phyloP scores from a whole-genome alignment of 2,888 invertebrate genomes.

The Synanthedon vespiformis region DNA sequence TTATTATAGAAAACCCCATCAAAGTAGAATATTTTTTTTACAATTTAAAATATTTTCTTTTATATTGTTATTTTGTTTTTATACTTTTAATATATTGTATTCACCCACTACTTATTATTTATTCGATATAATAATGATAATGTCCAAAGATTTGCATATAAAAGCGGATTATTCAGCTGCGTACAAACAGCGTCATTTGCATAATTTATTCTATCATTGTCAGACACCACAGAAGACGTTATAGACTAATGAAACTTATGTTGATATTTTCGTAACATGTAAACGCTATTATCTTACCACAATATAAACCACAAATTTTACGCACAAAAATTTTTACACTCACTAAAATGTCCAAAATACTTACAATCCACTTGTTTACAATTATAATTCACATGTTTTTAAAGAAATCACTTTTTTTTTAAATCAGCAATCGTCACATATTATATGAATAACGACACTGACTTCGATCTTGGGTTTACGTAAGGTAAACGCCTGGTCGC shows the following conservation, averaged over 20 bases:
- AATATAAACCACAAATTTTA: background rate
- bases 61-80: too few relatives aligned
- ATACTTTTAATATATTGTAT: background rate
- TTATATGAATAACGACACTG: background rate
- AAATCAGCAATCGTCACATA: background rate
- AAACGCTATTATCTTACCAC: constrained; percentile 1
- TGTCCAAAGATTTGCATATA: constrained; percentile 13
- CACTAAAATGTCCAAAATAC: too few relatives aligned
- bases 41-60: too few relatives aligned
- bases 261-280: too few relatives aligned
- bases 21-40: too few relatives aligned
- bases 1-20: too few relatives aligned
- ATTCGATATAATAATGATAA: background rate
- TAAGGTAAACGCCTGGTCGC: constrained; percentile 20
- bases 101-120: background rate
- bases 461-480: constrained; percentile 23
- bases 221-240: constrained; percentile 9
- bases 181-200: constrained; percentile 15
- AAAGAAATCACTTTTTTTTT: background rate
- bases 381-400: background rate
- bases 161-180: background rate
- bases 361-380: background rate
- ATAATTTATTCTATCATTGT: constrained; percentile 25
- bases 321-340: too few relatives aligned
- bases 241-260: background rate